Evolutionary conservation across 2,797 vertebrate species (phyloP).

Genomic region (Argya squamiceps): DNA sequence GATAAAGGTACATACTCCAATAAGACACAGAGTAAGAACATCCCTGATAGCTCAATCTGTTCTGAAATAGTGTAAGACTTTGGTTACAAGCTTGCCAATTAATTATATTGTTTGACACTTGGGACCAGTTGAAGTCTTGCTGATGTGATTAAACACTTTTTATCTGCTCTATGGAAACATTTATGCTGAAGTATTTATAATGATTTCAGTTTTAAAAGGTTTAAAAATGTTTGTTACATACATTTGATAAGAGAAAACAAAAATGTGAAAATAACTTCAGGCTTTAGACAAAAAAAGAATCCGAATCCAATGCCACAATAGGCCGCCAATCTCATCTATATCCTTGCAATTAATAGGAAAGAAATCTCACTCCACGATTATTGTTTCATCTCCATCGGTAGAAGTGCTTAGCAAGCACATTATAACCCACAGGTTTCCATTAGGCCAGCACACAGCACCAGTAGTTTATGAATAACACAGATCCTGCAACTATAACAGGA

Average conservation of each 20-base stretch:
- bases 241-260: neutral
- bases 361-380: neutral
- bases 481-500: neutral
- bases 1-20: neutral
- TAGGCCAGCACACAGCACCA: constrained; percentile 24
- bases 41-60: neutral
- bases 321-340: neutral
- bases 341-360: constrained; percentile 32
- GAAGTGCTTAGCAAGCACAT: constrained; percentile 55
- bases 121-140: neutral
- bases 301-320: neutral
- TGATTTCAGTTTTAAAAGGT: neutral
- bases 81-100: neutral
- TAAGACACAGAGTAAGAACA: neutral
- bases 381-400: neutral
- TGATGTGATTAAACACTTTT: constrained; percentile 36
- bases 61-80: neutral
- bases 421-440: neutral
- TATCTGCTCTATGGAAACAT: neutral
- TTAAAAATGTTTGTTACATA: neutral
- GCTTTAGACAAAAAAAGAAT: neutral
- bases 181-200: neutral
- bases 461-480: constrained; percentile 3
- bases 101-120: constrained; percentile 41
- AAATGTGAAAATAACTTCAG: neutral